These are phyloP conservation scores for Mixornis gularis DNA, from an alignment of 2,113 vertebrate genomes.

Conservation along the genomic window DNA sequence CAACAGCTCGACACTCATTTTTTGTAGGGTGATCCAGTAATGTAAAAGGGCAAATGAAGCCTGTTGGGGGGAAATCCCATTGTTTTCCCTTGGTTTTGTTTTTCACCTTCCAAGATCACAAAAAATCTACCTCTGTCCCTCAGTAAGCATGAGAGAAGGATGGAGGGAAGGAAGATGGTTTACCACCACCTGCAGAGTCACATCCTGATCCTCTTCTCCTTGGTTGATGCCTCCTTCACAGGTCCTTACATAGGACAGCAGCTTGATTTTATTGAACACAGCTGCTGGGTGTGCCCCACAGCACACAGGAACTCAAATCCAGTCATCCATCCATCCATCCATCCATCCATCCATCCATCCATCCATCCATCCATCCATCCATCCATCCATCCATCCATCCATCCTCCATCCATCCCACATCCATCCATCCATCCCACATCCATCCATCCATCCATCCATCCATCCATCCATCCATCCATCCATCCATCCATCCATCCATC, in stretches of 20 bases:
- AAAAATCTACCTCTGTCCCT: background rate
- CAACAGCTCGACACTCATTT: fast-evolving
- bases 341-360: no score
- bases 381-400: background rate
- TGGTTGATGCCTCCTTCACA: fast-evolving
- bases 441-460: background rate
- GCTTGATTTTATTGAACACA: background rate
- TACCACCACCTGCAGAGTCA: background rate
- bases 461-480: background rate
- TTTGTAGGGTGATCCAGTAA: background rate
- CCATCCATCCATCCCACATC: no score
- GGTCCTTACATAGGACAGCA: fast-evolving
- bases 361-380: background rate
- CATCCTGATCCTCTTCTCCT: background rate
- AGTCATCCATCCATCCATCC: no score
- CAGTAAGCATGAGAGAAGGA: background rate
- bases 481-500: background rate
- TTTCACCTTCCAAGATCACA: background rate
- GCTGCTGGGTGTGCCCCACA: background rate
- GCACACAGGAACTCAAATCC: background rate
- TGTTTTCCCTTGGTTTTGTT: background rate
- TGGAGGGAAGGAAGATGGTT: background rate
- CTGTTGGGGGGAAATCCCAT: fast-evolving
- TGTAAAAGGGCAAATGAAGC: background rate
- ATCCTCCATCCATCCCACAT: no score